Base-by-base conservation (phyloP, 2,888 invertebrate species). In the Chaitophorus viminalis region DNA sequence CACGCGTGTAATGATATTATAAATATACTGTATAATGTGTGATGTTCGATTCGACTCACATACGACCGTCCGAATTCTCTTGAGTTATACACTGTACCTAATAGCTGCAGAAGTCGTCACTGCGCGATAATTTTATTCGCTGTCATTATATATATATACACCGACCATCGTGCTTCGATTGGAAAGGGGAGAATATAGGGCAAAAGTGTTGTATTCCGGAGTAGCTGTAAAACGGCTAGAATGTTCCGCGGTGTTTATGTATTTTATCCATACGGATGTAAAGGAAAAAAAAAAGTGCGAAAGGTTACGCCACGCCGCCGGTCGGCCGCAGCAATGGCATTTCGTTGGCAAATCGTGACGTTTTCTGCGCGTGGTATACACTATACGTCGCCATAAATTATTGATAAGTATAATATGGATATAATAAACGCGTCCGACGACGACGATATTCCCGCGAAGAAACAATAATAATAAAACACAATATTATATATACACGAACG, bases 361-460 rank as follows among this genome's bases (percentile, higher is more conserved):
- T 86, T 86, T 86, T 86, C 78, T 8, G 86, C n/a, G 52, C 52
- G 46, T 29, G n/a, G n/a, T 25, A 29, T 75, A 46, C 75, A 29
- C 29, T 46, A 46, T 14, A n/a, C 84, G 65, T 77, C 77, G n/a
- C n/a, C n/a, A 86, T 86, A 86, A 70, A 86, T 86, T 86, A 86
- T 86, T 86, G 72, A 86, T 79, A 72, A 86, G 83, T n/a, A n/a
- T n/a, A n/a, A n/a, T n/a, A n/a, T 54, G 25, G 21, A 25, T 68
- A 36, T 6, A 72, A 86, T 85, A 85, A 54, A 72, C 39, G 86
- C 29, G 85, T 52, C 68, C 70, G 75, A 54, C 21, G 5, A 18
- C 70, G 70, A 11, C 68, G 76, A 76, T 52, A 52, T 81, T 68
- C 65, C 8, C 36, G 72, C 33, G 46, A 25, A 52, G 6, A 82